A percentile compares a stretch with the other conserved stretches of the same genome.
These are phyloP conservation scores for Drosophila vallismaia DNA, from an alignment of 2,888 invertebrate genomes.

Conservation along the genomic window DNA sequence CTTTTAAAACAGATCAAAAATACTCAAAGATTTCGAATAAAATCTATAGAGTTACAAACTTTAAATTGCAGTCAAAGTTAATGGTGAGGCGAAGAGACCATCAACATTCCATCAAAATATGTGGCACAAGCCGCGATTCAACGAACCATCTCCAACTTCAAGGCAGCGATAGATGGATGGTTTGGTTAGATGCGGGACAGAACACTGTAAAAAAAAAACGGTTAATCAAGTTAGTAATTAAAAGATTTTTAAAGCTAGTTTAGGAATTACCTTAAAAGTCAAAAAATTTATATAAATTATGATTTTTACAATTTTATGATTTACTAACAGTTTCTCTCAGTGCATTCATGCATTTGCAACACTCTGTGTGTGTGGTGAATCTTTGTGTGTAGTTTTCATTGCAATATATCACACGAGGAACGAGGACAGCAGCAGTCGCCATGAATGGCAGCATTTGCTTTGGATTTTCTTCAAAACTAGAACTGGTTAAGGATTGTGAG, in stretches of 20 bases:
- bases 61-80: constrained; percentile 16
- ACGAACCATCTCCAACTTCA: constrained; percentile 43
- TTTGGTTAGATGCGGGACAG: constrained; percentile 12
- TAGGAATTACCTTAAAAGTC: not conserved
- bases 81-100: constrained; percentile 4
- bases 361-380: constrained; percentile 2
- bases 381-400: constrained; percentile 34
- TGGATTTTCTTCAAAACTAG: constrained; percentile 31
- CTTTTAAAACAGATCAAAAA: not conserved
- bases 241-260: not conserved
- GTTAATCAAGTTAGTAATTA: too few relatives aligned
- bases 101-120: constrained; percentile 59
- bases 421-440: constrained; percentile 37
- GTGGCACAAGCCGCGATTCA: constrained; percentile 52
- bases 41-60: constrained; percentile 29
- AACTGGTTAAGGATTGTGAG: constrained; percentile 21
- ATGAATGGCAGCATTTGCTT: constrained; percentile 53
- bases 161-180: constrained; percentile 32
- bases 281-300: too few relatives aligned
- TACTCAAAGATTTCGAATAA: constrained; percentile 9
- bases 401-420: constrained; percentile 48
- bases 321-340: not conserved
- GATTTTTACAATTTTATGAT: not conserved
- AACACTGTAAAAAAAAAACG: constrained; percentile 5
- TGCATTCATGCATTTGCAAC: not conserved